A percentile compares a stretch with the other conserved stretches of the same genome.
phyloP scores from a whole-genome alignment of 2,797 vertebrate genomes.

The Sarcoramphus papa region DNA sequence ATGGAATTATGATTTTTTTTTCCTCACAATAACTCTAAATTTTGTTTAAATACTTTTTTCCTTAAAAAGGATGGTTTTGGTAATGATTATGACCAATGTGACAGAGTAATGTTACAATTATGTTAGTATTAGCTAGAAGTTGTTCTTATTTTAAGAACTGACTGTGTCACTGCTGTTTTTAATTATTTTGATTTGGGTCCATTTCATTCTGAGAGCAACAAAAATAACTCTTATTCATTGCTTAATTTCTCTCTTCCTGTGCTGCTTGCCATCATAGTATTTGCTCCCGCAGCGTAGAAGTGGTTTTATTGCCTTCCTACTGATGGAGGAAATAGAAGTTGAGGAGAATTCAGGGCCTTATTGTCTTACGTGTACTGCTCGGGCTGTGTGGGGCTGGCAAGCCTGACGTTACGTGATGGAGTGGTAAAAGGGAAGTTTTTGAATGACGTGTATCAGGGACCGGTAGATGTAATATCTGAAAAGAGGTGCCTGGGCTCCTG shows the following conservation, averaged over 20 bases:
- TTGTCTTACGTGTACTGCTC: fast-evolving
- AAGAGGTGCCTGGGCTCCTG: not conserved
- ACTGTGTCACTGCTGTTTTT: not conserved
- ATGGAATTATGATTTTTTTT: not conserved
- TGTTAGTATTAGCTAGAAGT: not conserved
- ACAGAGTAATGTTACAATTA: not conserved
- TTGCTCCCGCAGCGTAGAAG: not conserved
- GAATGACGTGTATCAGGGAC: fast-evolving
- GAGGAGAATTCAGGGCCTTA: not conserved
- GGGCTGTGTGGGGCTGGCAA: not conserved
- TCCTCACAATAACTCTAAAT: not conserved
- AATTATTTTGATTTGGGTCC: not conserved
- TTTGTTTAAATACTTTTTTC: not conserved
- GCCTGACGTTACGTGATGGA: not conserved
- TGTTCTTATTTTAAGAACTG: not conserved
- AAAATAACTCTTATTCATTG: not conserved
- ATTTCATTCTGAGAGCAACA: not conserved
- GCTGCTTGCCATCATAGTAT: not conserved
- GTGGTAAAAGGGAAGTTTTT: not conserved
- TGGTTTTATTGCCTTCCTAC: not conserved
- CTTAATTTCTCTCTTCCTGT: not conserved
- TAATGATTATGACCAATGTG: not conserved
- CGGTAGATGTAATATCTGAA: not conserved
- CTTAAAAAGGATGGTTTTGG: not conserved
- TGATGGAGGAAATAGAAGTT: not conserved